phyloP scores from a whole-genome alignment of 2,113 vertebrate genomes.

The Clarias magur region DNA sequence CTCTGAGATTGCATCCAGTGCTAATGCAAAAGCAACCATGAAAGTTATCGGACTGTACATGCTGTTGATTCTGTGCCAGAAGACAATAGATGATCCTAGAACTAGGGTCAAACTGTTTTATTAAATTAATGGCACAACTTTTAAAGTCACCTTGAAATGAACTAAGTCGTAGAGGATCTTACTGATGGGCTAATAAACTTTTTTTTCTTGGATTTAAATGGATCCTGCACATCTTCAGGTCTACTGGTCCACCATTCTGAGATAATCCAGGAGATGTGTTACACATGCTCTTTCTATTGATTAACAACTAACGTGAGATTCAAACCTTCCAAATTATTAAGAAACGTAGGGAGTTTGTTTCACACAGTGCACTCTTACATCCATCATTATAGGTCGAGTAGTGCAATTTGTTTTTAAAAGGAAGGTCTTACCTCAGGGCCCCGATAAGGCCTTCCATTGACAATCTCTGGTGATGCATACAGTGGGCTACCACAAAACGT shows the following conservation, averaged over 20 bases:
- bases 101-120: neutral
- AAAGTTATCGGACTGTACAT: neutral
- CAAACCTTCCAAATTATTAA: neutral
- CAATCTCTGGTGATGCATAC: conserved; percentile 97
- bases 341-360: neutral
- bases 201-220: neutral
- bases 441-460: conserved; percentile 93
- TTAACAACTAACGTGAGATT: neutral
- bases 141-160: neutral
- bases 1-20: neutral
- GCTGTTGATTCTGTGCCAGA: neutral
- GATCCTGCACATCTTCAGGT: neutral
- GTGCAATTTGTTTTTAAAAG: neutral
- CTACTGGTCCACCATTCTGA: neutral
- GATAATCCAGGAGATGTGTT: neutral
- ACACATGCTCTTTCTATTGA: neutral
- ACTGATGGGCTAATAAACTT: neutral
- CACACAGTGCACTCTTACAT: neutral
- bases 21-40: neutral
- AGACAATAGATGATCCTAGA: neutral
- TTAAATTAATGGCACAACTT: neutral
- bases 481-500: conserved; percentile 98
- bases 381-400: neutral
- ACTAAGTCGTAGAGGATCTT: neutral
- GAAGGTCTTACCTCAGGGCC: conserved; percentile 86